Percentiles rank a stretch among this genome's conserved stretches.
These are phyloP conservation scores for Sakesphorus luctuosus DNA, from an alignment of 2,113 vertebrate genomes.

Conservation along the genomic window DNA sequence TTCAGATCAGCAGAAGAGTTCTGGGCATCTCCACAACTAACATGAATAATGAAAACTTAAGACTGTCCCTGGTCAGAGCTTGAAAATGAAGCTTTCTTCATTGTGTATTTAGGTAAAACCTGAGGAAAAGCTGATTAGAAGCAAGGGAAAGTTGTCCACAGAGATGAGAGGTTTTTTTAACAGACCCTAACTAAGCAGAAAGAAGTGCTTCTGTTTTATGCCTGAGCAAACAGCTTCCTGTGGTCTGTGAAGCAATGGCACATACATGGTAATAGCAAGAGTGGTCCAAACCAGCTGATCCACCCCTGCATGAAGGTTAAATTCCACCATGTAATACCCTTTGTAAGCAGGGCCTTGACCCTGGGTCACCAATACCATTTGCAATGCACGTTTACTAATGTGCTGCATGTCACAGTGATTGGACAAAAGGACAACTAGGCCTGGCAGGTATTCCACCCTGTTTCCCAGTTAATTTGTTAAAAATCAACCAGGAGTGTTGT, in stretches of 20 bases:
- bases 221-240: constrained; percentile 28
- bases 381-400: neutral
- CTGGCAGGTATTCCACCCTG: neutral
- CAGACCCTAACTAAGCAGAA: neutral
- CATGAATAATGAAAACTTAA: neutral
- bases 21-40: neutral
- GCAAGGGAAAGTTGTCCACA: neutral
- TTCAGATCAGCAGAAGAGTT: neutral
- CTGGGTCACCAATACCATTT: neutral
- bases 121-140: neutral
- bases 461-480: constrained; percentile 32
- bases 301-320: constrained; percentile 9
- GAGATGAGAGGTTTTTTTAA: neutral
- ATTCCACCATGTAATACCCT: neutral
- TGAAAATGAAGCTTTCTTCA: neutral
- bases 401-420: neutral
- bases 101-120: neutral
- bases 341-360: neutral
- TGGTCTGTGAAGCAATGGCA: neutral
- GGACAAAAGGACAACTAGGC: neutral
- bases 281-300: neutral
- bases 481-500: constrained; percentile 1
- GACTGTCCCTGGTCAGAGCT: neutral
- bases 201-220: constrained; percentile 21
- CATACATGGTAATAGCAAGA: neutral